Conservation (phyloP, 2,797 vertebrate species). For the Picus viridis region DNA sequence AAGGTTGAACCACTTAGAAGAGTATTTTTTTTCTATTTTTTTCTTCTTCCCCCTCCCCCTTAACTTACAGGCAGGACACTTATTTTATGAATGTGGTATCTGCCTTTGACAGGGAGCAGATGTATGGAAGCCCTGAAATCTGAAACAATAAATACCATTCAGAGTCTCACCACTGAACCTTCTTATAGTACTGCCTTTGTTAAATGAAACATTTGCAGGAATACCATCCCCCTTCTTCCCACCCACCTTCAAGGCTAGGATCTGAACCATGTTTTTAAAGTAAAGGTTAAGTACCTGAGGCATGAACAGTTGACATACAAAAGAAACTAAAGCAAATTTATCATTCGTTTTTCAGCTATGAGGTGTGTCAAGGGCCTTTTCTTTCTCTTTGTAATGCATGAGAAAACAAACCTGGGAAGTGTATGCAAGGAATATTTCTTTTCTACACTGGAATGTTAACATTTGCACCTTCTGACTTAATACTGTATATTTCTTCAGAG, state of each 20-base stretch:
- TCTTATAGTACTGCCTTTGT: slow-evolving; percentile 85
- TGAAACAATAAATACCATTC: slow-evolving; percentile 94
- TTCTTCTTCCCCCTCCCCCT: no score
- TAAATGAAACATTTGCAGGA: slow-evolving; percentile 88
- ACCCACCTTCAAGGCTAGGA: slow-evolving; percentile 55
- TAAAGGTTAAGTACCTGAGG: slow-evolving; percentile 79
- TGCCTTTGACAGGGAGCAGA: slow-evolving; percentile 92
- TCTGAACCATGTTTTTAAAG: slow-evolving; percentile 77
- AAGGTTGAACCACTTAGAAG: slow-evolving; percentile 74
- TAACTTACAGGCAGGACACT: slow-evolving; percentile 78
- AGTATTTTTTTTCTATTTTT: slow-evolving; percentile 54
- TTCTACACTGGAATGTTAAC: slow-evolving; percentile 77
- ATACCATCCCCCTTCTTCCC: slow-evolving; percentile 77
- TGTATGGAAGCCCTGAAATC: slow-evolving; percentile 88
- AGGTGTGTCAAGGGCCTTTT: slow-evolving; percentile 65
- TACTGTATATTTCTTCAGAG: slow-evolving; percentile 79
- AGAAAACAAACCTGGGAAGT: slow-evolving; percentile 74
- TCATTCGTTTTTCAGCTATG: slow-evolving; percentile 66
- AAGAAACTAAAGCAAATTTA: slow-evolving; percentile 75
- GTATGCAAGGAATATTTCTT: slow-evolving; percentile 76
- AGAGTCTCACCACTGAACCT: slow-evolving; percentile 69
- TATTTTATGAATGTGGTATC: slow-evolving; percentile 86
- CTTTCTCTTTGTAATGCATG: slow-evolving; percentile 69
- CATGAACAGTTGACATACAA: slow-evolving; percentile 76
- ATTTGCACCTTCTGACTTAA: slow-evolving; percentile 81